These are phyloP conservation scores for Bolinopsis microptera DNA, from an alignment of 37 sponge, comb jelly and placozoan genomes.

Conservation along the genomic window DNA sequence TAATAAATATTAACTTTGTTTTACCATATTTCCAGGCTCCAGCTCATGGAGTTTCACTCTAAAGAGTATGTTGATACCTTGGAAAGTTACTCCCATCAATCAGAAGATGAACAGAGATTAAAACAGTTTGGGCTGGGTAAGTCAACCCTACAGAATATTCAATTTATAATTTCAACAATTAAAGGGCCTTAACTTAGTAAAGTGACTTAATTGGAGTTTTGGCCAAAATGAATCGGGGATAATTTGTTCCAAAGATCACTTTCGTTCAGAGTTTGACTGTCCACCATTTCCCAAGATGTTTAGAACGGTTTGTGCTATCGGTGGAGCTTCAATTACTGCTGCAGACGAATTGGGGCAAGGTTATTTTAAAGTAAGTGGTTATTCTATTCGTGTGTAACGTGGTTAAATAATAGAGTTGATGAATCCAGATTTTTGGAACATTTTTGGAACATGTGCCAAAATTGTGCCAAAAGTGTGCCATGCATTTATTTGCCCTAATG, in stretches of 20 bases:
- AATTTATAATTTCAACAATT: no score
- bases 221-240: no score
- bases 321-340: slow-evolving; percentile 73
- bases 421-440: no score
- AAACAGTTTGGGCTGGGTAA: not conserved
- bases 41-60: slow-evolving; percentile 22
- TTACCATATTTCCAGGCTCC: slow-evolving; percentile 16
- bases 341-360: slow-evolving; percentile 66
- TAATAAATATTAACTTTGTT: no score
- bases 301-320: slow-evolving; percentile 69
- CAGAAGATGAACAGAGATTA: not conserved
- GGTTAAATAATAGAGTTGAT: not conserved
- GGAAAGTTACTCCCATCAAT: not conserved
- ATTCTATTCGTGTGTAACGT: not conserved
- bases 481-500: no score
- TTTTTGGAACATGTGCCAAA: no score
- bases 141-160: no score
- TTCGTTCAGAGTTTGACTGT: slow-evolving; percentile 82
- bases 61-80: slow-evolving; percentile 17
- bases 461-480: no score
- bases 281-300: slow-evolving; percentile 78
- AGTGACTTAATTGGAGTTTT: no score
- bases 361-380: not conserved
- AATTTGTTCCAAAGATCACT: not conserved
- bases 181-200: no score